Base-by-base conservation (phyloP, 2,797 vertebrate species). In the Takifugu ocellatus region DNA sequence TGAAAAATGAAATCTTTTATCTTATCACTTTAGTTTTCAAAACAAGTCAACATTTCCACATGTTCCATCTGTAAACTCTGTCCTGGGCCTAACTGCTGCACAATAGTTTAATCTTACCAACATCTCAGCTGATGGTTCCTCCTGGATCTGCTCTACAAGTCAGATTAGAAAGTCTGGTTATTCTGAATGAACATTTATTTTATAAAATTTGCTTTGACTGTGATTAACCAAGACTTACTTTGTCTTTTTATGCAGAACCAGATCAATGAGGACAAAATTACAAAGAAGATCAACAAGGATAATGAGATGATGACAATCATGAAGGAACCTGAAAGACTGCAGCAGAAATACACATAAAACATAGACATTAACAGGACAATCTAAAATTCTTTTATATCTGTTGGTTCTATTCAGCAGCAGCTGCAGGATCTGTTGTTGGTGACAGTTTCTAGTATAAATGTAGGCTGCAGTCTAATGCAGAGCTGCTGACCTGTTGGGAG, bases 231-330 rank as follows among this genome's bases (percentile, higher is more conserved):
- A 45, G 0, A 72, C 82, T 69, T 60, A 84, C 82, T 70, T 9
- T 7, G 36, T 57, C 21, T 69, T 51, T 49, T 83, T 0, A 74
- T 6, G n/a, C 50, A 50, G n/a, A 66, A 56, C 67, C 70, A 79
- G 46, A 68, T 0, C n/a, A 74, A 1, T 16, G 58, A 7, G 5
- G 56, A 21, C 51, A 66, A 43, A 8, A 59, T 7, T 2, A 74
- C 6, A 3, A 68, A 31, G 63, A n/a, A n/a, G n/a, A n/a, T n/a
- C n/a, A 83, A 31, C 57, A 81, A 27, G 54, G 62, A 31, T 68
- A 80, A 55, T 33, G 54, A n/a, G 51, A 83, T 69, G 59, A 68
- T 16, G 27, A 72, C 1, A 21, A 0, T 15, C 9, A 2, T n/a
- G n/a, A 63, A 33, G 42, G 21, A 1, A 31, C 1, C 42, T 44